Evolutionary conservation across 2,113 vertebrate genomes (phyloP).

Genomic region (Heptranchias perlo): DNA sequence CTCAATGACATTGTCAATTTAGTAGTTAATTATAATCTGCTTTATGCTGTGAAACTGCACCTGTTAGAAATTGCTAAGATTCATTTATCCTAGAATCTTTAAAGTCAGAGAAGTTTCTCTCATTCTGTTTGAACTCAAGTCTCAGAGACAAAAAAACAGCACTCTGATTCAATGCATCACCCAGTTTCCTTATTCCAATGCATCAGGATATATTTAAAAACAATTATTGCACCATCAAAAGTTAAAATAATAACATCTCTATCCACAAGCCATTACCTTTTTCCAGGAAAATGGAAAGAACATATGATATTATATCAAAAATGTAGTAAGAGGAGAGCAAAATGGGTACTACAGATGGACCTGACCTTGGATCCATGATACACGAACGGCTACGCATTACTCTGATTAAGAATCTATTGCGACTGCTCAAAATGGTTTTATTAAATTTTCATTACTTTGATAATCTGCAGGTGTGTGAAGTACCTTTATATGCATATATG

Average conservation of each 20-base stretch:
- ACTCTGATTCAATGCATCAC: not conserved
- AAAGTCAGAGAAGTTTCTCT: not conserved
- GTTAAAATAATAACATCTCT: not conserved
- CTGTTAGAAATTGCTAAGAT: not conserved
- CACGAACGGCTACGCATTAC: not conserved
- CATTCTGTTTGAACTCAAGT: not conserved
- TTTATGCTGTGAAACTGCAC: not conserved
- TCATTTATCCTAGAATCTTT: not conserved
- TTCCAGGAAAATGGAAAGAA: slow-evolving; percentile 2
- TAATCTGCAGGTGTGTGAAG: not conserved
- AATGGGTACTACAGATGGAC: not conserved
- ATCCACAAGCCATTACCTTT: not conserved
- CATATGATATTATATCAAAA: not conserved
- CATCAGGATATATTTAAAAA: not conserved
- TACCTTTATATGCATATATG: not conserved
- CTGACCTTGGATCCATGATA: not conserved
- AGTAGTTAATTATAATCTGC: not conserved
- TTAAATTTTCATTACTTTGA: not conserved
- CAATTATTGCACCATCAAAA: not conserved
- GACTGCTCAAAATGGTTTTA: not conserved
- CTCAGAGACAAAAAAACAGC: not conserved
- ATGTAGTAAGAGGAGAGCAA: not conserved
- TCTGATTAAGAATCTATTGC: not conserved
- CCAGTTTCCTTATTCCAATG: not conserved
- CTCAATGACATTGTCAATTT: not conserved